These are phyloP conservation scores for Aromia moschata DNA, from an alignment of 2,888 invertebrate species.

Conservation along the genomic window DNA sequence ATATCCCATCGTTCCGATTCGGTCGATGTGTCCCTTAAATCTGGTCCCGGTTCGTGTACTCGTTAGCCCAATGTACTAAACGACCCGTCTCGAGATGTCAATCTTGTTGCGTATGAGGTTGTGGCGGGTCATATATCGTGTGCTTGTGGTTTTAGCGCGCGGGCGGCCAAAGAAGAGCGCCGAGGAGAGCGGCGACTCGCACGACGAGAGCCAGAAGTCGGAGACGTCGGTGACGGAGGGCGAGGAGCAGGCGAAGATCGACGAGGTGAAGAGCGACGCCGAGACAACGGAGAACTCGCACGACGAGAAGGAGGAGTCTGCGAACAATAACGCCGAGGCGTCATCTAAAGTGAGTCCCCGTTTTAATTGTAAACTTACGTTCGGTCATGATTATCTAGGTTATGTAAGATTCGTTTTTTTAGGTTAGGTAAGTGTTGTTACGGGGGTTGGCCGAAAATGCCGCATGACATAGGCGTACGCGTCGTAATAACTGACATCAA, in stretches of 20 bases:
- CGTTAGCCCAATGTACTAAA: too few relatives aligned
- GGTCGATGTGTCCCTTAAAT: too few relatives aligned
- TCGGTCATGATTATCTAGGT: too few relatives aligned
- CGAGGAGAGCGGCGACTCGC: conserved; percentile 57
- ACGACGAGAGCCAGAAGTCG: conserved; percentile 55
- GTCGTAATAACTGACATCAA: too few relatives aligned
- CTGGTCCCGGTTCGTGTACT: too few relatives aligned
- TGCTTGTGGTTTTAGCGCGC: conserved; percentile 42
- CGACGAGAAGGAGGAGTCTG: conserved; percentile 55
- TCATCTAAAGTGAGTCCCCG: conserved; percentile 45
- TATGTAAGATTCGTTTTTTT: too few relatives aligned
- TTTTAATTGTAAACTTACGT: too few relatives aligned
- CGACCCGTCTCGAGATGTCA: too few relatives aligned
- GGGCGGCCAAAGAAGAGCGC: conserved; percentile 57
- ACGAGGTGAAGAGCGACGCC: conserved; percentile 50
- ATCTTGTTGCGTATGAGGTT: background rate
- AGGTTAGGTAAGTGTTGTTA: too few relatives aligned
- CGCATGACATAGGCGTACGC: too few relatives aligned
- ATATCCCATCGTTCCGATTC: too few relatives aligned
- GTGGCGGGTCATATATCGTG: background rate
- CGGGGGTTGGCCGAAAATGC: too few relatives aligned
- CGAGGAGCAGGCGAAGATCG: conserved; percentile 54
- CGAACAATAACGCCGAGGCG: conserved; percentile 57
- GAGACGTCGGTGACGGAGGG: conserved; percentile 52
- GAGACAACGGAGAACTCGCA: conserved; percentile 54